A percentile compares a stretch with the other conserved stretches of the same genome.
These are phyloP conservation scores for Lasiurus cinereus DNA, from an alignment of 2,113 vertebrate genomes.

Conservation along the genomic window DNA sequence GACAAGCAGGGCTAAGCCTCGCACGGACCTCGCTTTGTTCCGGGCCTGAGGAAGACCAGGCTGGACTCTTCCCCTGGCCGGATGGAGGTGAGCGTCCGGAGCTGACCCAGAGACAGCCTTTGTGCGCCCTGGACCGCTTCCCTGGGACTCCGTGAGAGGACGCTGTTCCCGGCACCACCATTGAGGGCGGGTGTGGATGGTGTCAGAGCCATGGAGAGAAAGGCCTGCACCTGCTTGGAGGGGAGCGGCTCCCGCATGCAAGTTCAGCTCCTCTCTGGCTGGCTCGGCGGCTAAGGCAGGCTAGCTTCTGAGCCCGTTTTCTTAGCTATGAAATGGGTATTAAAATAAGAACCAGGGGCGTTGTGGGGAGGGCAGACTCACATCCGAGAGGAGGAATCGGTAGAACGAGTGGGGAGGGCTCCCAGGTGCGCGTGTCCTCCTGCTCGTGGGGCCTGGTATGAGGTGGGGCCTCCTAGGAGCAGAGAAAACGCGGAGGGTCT, in stretches of 20 bases:
- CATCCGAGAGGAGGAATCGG: neutral
- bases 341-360: neutral
- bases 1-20: too few species aligned
- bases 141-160: too few species aligned
- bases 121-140: too few species aligned
- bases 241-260: neutral
- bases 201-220: neutral
- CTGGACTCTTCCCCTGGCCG: too few species aligned
- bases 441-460: neutral
- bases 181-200: rapidly evolving
- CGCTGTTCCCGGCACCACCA: too few species aligned
- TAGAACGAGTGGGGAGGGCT: neutral
- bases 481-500: neutral
- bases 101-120: neutral
- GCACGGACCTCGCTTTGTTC: too few species aligned
- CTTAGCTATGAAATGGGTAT: neutral
- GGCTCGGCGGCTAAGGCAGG: neutral
- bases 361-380: too few species aligned
- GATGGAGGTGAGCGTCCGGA: too few species aligned
- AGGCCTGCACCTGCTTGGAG: neutral
- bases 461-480: neutral
- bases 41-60: too few species aligned
- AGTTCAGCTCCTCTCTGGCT: neutral
- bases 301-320: neutral
- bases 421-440: neutral